Percentiles rank a stretch among this genome's conserved stretches.
Conservation (phyloP, 2,797 vertebrate genomes). For the Helostoma temminkii region DNA sequence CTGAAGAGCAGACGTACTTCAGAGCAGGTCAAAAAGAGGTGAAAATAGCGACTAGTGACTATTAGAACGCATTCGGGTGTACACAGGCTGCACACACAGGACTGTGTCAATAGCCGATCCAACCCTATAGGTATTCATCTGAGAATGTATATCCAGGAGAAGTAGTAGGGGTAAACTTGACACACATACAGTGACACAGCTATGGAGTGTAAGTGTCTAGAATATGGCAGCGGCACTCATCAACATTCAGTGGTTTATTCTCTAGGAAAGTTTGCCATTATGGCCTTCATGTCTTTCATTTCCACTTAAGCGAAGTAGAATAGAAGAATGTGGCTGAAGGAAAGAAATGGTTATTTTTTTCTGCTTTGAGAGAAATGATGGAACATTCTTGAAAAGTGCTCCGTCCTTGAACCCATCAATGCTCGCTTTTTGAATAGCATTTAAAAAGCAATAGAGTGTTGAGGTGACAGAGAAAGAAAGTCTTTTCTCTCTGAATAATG, state of each 20-base stretch:
- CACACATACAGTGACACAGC: slow-evolving; percentile 4
- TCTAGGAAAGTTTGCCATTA: slow-evolving; percentile 40
- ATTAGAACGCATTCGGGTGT: slow-evolving; percentile 14
- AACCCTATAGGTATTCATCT: not conserved
- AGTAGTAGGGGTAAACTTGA: slow-evolving; percentile 8
- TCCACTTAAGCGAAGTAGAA: slow-evolving; percentile 44
- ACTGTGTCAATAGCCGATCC: not conserved
- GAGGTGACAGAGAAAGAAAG: slow-evolving; percentile 20
- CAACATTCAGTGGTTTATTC: slow-evolving; percentile 22
- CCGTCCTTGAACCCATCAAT: slow-evolving; percentile 62
- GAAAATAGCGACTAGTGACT: slow-evolving; percentile 39
- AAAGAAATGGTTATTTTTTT: slow-evolving; percentile 40
- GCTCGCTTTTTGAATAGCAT: slow-evolving; percentile 51
- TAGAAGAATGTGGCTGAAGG: slow-evolving; percentile 38
- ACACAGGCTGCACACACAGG: slow-evolving; percentile 13
- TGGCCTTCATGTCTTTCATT: slow-evolving; percentile 40
- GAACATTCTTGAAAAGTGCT: slow-evolving; percentile 48
- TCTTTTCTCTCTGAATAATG: slow-evolving; percentile 33
- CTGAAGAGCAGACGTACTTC: slow-evolving; percentile 46
- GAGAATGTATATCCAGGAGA: not conserved
- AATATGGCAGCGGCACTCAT: slow-evolving; percentile 4
- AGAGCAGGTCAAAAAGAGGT: slow-evolving; percentile 54
- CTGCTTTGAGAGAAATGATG: slow-evolving; percentile 38
- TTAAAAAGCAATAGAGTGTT: slow-evolving; percentile 26
- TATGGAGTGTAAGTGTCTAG: slow-evolving; percentile 1